Evolutionary conservation across 2,797 vertebrate species (phyloP), one percentile per base, ranked within the genome.

Genomic region (Gallinago nigripennis): DNA sequence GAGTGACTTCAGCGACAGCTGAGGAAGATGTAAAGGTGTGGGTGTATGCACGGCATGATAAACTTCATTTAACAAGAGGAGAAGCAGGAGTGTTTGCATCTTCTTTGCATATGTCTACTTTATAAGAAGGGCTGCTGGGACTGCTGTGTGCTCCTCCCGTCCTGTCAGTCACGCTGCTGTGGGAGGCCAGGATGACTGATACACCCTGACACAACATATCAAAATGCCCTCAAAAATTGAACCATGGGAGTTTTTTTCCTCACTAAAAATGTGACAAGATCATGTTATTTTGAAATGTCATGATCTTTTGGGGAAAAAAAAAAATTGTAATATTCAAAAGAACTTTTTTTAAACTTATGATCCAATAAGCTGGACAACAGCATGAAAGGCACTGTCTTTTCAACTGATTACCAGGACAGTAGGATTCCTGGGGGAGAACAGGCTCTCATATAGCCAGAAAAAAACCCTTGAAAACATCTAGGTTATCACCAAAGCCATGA

Each of bases 41-140:
- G 27, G 65, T 41, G 20, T 56, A 23, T 43, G 15, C 65, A 33
- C 30, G 33, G 37, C 83, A 16, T 8, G 20, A 41, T 63, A 82
- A 88, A 70, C 16, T 30, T 90, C 46, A 76, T 94, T 86, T 70
- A 27, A 92, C 92, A 94, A 92, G 37, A 93, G 58, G 48, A 92
- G 86, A 84, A 82, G 27, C 60, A 63, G 72, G n/a, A 82, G 24
- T 3, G n/a, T 46, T 86, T 23, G 1, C 43, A 63, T 82, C 61
- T 84, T 84, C 68, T 83, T 56, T 54, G 58, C 76, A 78, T 72
- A 43, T 12, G 37, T 82, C 58, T 73, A 70, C 7, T 8, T 56
- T 51, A 58, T 23, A 70, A 93, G 25, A 95, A 82, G 0, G 1
- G 31, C 39, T 86, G 87, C 35, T 86, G 87, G 60, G 86, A 56